These are phyloP conservation scores for Nothura maculosa DNA, from an alignment of 2,797 vertebrate genomes.

Conservation along the genomic window DNA sequence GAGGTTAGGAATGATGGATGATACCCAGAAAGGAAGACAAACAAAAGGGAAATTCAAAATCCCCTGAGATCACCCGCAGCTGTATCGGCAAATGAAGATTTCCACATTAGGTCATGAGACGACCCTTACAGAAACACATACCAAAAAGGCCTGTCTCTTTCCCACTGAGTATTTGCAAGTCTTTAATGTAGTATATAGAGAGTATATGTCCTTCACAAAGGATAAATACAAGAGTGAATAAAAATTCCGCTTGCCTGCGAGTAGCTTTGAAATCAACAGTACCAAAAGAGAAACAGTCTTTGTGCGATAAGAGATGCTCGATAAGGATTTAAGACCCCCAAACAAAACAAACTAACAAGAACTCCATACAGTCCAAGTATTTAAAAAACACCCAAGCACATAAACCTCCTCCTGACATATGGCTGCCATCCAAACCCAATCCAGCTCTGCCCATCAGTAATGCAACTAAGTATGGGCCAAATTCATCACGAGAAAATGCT, in stretches of 20 bases:
- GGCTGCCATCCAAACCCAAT: constrained; percentile 41
- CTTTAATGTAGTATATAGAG: constrained; percentile 57
- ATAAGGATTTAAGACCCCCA: neutral
- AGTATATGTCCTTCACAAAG: constrained; percentile 59
- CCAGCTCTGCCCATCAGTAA: constrained; percentile 38
- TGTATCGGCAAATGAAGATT: constrained; percentile 68
- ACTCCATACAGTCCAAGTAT: neutral
- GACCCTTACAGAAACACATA: constrained; percentile 70
- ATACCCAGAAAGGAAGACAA: constrained; percentile 74
- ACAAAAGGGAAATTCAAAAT: constrained; percentile 77
- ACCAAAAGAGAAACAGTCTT: constrained; percentile 3
- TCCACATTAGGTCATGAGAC: constrained; percentile 69
- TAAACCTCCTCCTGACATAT: constrained; percentile 18
- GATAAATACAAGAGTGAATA: constrained; percentile 29
- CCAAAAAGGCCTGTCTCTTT: constrained; percentile 56
- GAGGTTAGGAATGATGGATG: constrained; percentile 76
- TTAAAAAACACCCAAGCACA: constrained; percentile 10
- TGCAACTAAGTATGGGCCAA: constrained; percentile 60
- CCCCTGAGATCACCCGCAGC: constrained; percentile 70
- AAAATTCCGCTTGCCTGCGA: constrained; percentile 17
- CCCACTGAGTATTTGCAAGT: constrained; percentile 65
- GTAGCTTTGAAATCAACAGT: neutral
- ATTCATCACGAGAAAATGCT: constrained; percentile 60
- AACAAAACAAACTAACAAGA: constrained; percentile 11
- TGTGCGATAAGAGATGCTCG: neutral